Evolutionary conservation across 2,113 vertebrate genomes (phyloP).

Genomic region (Aphyosemion australe): DNA sequence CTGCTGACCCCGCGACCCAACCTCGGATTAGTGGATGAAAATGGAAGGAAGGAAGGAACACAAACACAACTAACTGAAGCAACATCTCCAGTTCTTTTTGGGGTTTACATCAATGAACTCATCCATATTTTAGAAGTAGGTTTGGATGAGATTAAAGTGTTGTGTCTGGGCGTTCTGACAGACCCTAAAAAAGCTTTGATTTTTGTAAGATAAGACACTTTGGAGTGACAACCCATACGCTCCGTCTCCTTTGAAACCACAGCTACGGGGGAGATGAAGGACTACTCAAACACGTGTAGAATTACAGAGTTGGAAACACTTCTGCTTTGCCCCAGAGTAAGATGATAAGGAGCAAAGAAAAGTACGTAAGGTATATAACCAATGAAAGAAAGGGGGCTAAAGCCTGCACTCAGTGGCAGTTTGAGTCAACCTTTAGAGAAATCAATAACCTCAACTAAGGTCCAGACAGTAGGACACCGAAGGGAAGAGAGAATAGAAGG

Average conservation of each 20-base stretch:
- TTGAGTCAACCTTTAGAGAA: conserved; percentile 64
- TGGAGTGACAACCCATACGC: not conserved
- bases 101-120: not conserved
- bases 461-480: conserved; percentile 55
- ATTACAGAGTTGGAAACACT: conserved; percentile 8
- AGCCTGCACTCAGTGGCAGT: conserved; percentile 15
- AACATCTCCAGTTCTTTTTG: too few species aligned
- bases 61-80: too few species aligned
- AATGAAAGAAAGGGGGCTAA: conserved; percentile 19
- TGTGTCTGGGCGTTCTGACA: not conserved
- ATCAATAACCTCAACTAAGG: conserved; percentile 67
- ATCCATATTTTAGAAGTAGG: too few species aligned
- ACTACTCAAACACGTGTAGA: not conserved
- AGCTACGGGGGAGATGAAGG: not conserved
- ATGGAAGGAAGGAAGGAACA: too few species aligned
- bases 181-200: not conserved
- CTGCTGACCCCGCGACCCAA: too few species aligned
- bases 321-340: conserved; percentile 11
- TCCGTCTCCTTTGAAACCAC: not conserved
- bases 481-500: conserved; percentile 10
- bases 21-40: too few species aligned
- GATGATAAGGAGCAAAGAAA: not conserved
- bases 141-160: not conserved
- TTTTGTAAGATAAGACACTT: conserved; percentile 1
- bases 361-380: conserved; percentile 6